Evolutionary conservation across 2,888 invertebrate genomes (phyloP).

Genomic region (Gryllus longicercus): DNA sequence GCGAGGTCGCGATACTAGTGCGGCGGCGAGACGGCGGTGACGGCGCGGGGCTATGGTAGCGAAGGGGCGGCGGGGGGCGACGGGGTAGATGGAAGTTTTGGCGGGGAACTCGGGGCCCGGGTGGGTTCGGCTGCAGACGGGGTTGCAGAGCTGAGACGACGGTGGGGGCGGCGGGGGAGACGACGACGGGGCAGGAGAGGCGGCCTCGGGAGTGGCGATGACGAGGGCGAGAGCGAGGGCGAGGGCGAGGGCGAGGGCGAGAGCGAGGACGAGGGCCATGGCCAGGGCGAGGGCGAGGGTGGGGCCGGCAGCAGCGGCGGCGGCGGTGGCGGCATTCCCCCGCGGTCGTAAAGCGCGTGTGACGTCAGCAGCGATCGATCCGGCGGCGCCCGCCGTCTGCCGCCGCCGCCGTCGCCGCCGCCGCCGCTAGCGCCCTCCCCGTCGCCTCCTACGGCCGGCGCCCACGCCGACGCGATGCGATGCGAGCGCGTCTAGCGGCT

Average conservation of each 20-base stretch:
- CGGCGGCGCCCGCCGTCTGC: not conserved
- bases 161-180: not conserved
- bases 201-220: not conserved
- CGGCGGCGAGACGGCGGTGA: no score
- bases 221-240: not conserved
- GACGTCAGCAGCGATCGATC: conserved; percentile 1
- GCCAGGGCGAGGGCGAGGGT: not conserved
- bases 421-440: not conserved
- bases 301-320: no score
- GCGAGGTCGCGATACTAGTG: no score
- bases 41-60: no score
- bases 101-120: no score
- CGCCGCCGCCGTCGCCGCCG: not conserved
- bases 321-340: not conserved
- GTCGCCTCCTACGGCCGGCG: no score
- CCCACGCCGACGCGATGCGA: no score
- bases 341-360: conserved; percentile 4
- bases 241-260: not conserved
- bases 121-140: no score
- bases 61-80: no score
- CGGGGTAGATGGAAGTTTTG: no score
- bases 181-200: not conserved
- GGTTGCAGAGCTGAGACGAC: not conserved
- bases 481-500: no score
- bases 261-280: not conserved